Evolutionary conservation across 2,113 vertebrate genomes (phyloP), one percentile per base, ranked within the genome.

Genomic region (Mola mola): DNA sequence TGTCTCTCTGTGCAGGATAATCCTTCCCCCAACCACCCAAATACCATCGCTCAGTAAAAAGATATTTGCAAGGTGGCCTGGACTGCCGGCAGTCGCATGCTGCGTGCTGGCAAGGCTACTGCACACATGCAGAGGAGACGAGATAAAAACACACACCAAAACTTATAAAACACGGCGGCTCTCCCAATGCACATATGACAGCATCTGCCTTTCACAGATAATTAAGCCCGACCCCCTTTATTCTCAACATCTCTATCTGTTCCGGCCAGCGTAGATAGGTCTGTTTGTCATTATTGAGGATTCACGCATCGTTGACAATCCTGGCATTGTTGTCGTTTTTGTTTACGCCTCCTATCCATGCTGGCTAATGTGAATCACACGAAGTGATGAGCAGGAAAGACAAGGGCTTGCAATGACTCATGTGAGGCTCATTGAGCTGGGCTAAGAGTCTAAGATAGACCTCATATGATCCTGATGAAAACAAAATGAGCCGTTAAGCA

Each of bases 181-280:
- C 51, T 71, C 69, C 65, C 73, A 53, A 74, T 81, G 78, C 16
- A 24, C 71, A 78, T 37, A 73, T 71, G 43, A 55, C 31, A 75
- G 63, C 71, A 62, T 87, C 66, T 86, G 83, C 66, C 56, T 73
- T 83, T 84, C 75, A 84, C 81, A 87, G 68, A 86, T 81, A 87
- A 86, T 81, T 79, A 81, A 47, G 36, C 75, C 46, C 50, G 51
- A 37, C 61, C 62, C 21, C 31, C 9, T 21, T 24, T 34, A 21
- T 24, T 24, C 49, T 47, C 41, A 22, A 15, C 37, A 21, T 61
- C 37, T 67, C 38, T 1, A 34, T 77, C 60, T 55, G 46, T 29
- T 67, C 52, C 49, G 24, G 66, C 36, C 52, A 28, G 52, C 8
- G 22, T 13, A 37, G 40, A 64, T 43, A 53, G 26, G 63, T 12